These are phyloP conservation scores for Folsomia manolachei DNA, from an alignment of 2,888 invertebrate species.

Conservation along the genomic window DNA sequence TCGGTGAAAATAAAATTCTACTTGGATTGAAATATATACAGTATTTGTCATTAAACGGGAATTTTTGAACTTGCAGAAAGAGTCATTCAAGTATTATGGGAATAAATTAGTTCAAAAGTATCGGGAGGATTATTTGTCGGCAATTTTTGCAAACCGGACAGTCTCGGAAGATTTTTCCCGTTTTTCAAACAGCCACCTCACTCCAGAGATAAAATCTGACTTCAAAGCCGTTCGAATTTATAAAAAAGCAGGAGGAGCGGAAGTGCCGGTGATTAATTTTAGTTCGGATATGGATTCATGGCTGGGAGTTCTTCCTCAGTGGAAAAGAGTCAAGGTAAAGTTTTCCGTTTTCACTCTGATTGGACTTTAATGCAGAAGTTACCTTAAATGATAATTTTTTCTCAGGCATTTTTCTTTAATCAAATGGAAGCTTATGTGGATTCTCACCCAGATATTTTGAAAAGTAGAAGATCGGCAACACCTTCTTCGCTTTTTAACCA, in stretches of 20 bases:
- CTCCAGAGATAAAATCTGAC: conserved; percentile 31
- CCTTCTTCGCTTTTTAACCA: not conserved
- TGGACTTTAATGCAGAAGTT: too few relatives aligned
- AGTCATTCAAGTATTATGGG: conserved; percentile 26
- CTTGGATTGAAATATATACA: not conserved
- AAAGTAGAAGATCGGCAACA: conserved; percentile 6
- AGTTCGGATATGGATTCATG: conserved; percentile 34
- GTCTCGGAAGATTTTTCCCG: conserved; percentile 29
- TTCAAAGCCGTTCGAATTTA: conserved; percentile 28
- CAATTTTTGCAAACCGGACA: conserved; percentile 31
- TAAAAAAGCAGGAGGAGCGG: conserved; percentile 26
- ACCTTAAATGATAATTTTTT: too few relatives aligned
- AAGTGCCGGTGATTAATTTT: conserved; percentile 31
- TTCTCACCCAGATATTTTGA: conserved; percentile 29
- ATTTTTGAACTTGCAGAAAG: conserved; percentile 20
- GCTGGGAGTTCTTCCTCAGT: conserved; percentile 35
- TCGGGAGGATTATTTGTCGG: conserved; percentile 31
- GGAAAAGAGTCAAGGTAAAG: conserved; percentile 36
- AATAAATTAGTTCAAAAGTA: conserved; percentile 24
- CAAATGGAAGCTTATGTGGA: conserved; percentile 32
- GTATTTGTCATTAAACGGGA: not conserved
- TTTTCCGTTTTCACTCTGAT: too few relatives aligned
- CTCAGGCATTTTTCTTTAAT: conserved; percentile 34
- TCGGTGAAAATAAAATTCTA: too few relatives aligned
- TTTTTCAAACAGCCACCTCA: conserved; percentile 28